These are phyloP conservation scores for Pelodiscus sinensis DNA, from an alignment of 2,113 vertebrate species.

Conservation along the genomic window DNA sequence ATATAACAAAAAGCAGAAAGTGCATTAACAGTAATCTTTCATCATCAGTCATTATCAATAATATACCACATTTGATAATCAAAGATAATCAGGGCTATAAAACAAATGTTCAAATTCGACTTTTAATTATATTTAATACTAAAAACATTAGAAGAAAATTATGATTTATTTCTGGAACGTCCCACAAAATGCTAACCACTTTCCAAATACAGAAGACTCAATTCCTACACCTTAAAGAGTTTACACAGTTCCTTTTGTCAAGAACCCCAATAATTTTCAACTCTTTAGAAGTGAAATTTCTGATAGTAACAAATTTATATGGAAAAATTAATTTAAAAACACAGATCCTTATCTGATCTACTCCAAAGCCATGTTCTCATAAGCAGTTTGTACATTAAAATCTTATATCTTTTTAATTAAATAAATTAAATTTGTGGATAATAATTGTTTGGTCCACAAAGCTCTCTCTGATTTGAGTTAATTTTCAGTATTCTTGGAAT, in stretches of 20 bases:
- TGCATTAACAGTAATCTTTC: not conserved
- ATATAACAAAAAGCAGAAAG: slow-evolving; percentile 19
- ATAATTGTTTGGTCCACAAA: not conserved
- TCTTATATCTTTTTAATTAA: not conserved
- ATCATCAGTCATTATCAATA: slow-evolving; percentile 21
- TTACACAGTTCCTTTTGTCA: not conserved
- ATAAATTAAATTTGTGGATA: not conserved
- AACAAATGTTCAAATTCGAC: not conserved
- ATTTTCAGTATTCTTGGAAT: not conserved
- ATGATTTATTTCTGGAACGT: slow-evolving; percentile 19
- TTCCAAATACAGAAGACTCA: not conserved
- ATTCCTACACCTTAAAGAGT: not conserved
- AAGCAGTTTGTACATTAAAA: not conserved
- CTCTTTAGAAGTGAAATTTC: not conserved
- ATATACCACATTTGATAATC: not conserved
- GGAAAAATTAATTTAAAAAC: not conserved
- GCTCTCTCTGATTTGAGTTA: not conserved
- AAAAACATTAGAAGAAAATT: not conserved
- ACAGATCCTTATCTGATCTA: not conserved
- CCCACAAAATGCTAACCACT: not conserved
- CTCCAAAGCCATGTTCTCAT: slow-evolving; percentile 13
- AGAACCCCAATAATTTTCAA: not conserved
- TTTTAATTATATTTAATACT: not conserved
- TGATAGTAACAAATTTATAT: not conserved
- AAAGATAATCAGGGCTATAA: slow-evolving; percentile 1